Base-by-base conservation (phyloP, 2,797 vertebrate species). In the Ambastaia sidthimunki region DNA sequence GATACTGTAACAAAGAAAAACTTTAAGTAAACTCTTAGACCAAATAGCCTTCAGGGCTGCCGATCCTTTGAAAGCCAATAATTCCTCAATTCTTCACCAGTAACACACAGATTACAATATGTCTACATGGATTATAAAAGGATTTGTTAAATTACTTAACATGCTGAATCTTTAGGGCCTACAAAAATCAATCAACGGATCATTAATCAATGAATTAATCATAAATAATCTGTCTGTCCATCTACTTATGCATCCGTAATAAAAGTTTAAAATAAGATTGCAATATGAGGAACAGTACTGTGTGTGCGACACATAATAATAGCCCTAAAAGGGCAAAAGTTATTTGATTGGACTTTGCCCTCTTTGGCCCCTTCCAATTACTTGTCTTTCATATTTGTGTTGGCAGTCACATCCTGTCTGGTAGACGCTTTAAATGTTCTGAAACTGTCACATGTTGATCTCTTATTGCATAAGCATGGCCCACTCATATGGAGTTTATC, bases 351-450 rank as follows among this genome's bases (percentile, higher is more conserved):
- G 77, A 85, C 68, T 80, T 13, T 83, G 44, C 67, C 63, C 73
- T 65, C 19, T 55, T 11, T 37, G 28, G 34, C 69, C 44, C 44
- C 25, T 69, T 16, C 80, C 62, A 82, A 70, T 72, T 74, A 59
- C 54, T 44, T 65, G 41, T 62, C 68, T 63, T 44, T 67, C 10
- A 65, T 87, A 79, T 84, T 81, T 85, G 72, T 79, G 54, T 81
- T 84, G 80, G 77, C 77, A 71, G 44, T 57, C 41, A 16, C 23
- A 72, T 15, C 6, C n/a, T 28, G 18, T 15, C 54, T 80, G 65
- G 52, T 60, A 55, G 21, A 57, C 67, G 48, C 23, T 75, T 54
- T 28, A 60, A 55, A 81, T 23, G 50, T 37, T 50, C 2, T 37
- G 2, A 44, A 44, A 44, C 10, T 10, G 28, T 23, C 71, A 48